Evolutionary conservation across 2,888 invertebrate species (phyloP).

Genomic region (Leucophora obtusa): DNA sequence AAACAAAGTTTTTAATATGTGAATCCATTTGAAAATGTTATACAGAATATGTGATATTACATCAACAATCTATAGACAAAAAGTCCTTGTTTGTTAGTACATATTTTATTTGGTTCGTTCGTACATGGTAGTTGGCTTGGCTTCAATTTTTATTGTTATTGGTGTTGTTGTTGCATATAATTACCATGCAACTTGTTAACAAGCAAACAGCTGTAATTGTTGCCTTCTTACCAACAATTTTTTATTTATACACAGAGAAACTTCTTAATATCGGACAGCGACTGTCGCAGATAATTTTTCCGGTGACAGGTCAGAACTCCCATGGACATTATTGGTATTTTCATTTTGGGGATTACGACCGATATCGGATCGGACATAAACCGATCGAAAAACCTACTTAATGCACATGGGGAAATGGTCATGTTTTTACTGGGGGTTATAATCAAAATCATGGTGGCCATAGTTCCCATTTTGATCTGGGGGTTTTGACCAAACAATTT

Average conservation of each 20-base stretch:
- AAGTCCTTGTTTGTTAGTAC: conserved; percentile 54
- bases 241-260: neutral
- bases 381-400: no score
- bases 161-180: conserved; percentile 63
- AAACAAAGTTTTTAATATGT: neutral
- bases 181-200: conserved; percentile 64
- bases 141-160: conserved; percentile 41
- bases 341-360: no score
- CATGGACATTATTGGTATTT: no score
- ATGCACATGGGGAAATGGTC: no score
- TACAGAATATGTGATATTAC: conserved; percentile 2
- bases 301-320: no score
- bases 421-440: no score
- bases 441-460: no score
- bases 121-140: conserved; percentile 18
- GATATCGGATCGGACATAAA: no score
- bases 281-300: no score
- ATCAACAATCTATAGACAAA: neutral
- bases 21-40: conserved; percentile 34
- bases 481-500: no score
- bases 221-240: conserved; percentile 18
- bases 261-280: no score
- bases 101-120: conserved; percentile 30
- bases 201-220: conserved; percentile 59
- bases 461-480: no score